Evolutionary conservation across 2,113 vertebrate species (phyloP).

Genomic region (Climacteris rufus): DNA sequence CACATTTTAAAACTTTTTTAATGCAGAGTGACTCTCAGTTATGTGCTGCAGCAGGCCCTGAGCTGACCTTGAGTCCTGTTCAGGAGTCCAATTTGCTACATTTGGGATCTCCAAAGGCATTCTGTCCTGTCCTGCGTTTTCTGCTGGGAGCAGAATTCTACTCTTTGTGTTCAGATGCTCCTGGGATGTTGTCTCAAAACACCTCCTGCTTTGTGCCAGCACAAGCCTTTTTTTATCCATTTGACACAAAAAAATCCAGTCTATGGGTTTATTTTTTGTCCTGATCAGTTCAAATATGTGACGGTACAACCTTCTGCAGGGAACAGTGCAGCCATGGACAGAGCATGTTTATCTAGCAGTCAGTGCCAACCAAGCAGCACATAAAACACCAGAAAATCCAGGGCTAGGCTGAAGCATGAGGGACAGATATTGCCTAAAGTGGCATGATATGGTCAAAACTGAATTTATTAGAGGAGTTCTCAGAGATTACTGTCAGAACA

Average conservation of each 20-base stretch:
- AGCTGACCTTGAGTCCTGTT: neutral
- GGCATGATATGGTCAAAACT: neutral
- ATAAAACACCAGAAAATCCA: neutral
- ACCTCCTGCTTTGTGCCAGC: neutral
- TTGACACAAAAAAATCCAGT: neutral
- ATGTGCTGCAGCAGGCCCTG: neutral
- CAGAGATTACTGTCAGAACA: neutral
- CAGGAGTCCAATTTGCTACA: neutral
- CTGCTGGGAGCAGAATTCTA: neutral
- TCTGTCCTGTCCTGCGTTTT: neutral
- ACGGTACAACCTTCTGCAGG: neutral
- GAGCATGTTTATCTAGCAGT: neutral
- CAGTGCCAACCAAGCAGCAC: neutral
- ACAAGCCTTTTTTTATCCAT: neutral
- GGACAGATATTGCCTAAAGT: neutral
- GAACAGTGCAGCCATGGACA: neutral
- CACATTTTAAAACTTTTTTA: neutral
- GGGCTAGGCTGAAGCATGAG: neutral
- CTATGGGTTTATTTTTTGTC: neutral
- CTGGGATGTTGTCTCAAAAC: neutral
- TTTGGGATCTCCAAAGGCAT: neutral
- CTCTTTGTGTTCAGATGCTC: neutral
- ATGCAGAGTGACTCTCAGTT: neutral
- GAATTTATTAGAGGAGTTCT: neutral
- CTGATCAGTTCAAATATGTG: neutral